Base-by-base conservation (phyloP, 1,140 invertebrate genomes). In the Amphibalanus amphitrite region DNA sequence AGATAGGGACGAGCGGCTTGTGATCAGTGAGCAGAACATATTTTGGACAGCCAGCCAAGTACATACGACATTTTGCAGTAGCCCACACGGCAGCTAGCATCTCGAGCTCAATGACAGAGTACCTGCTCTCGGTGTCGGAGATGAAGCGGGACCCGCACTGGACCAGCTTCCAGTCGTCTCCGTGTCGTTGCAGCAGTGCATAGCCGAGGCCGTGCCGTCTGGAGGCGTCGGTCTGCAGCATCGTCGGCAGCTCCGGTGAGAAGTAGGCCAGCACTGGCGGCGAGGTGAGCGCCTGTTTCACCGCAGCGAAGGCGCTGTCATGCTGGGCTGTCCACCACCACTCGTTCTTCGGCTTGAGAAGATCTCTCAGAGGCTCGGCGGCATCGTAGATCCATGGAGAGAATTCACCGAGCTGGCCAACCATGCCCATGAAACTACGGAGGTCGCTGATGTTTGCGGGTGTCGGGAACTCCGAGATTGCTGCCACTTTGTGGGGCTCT, bases 31-130 rank as follows among this genome's bases (percentile, higher is more conserved):
- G 6, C 0, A 74, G 40, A 8, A 33, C 3, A 30, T 71, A 73
- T 13, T 70, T 33, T 23, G 17, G 47, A n/a, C 68, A 38, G 0
- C 64, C 72, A 0, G 70, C 28, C 6, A 74, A 70, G 26, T 71
- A 71, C 29, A 73, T 70, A 6, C 65, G 70, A 20, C 70, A 74
- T 65, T 71, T 6, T 38, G 33, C 33, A 38, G 71, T 71, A 23
- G 69, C 73, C 75, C 75, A 76, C 20, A 72, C 17, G 6, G 71
- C 69, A 0, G 70, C 73, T 1, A 28, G 25, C 13, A 74, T 10
- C 67, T 75, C 74, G 25, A 76, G 67, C 30, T 75, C 75, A 1
- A 74, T 67, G 70, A 75, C 69, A 15, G 74, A 73, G 70, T 76
- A 75, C 28, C 75, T 0, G 1, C 70, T 71, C 40, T 76, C 74